A percentile compares a stretch with the other conserved stretches of the same genome.
phyloP scores from a whole-genome alignment of 1,140 invertebrate species.

The Caenorhabditis latens region DNA sequence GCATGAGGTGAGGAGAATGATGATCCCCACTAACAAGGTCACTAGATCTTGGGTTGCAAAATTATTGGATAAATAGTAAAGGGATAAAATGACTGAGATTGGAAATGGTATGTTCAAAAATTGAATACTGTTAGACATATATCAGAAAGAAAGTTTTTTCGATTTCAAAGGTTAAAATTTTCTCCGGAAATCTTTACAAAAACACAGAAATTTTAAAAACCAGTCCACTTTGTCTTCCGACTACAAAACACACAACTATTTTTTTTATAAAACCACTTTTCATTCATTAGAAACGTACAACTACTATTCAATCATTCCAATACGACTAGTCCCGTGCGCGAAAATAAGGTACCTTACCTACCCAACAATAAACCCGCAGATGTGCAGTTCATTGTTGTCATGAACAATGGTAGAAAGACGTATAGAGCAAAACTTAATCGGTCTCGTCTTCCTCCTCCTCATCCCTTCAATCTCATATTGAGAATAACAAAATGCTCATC shows the following conservation, averaged over 20 bases:
- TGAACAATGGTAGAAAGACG: slow-evolving; percentile 6
- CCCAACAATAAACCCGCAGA: slow-evolving; percentile 26
- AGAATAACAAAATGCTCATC: slow-evolving; percentile 52
- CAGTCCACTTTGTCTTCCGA: too few relatives aligned
- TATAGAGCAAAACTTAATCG: slow-evolving; percentile 40
- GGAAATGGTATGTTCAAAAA: background rate
- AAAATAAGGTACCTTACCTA: background rate
- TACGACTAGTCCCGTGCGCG: too few relatives aligned
- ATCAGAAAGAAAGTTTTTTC: too few relatives aligned
- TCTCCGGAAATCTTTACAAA: too few relatives aligned
- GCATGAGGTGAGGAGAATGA: slow-evolving; percentile 5
- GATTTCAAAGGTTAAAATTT: too few relatives aligned
- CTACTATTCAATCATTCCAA: too few relatives aligned
- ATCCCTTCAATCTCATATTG: slow-evolving; percentile 12
- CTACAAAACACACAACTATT: too few relatives aligned
- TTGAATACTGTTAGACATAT: too few relatives aligned
- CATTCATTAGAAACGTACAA: too few relatives aligned
- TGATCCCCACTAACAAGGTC: background rate
- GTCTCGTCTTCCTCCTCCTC: background rate
- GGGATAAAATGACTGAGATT: background rate
- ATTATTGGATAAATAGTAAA: slow-evolving; percentile 4
- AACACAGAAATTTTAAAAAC: too few relatives aligned
- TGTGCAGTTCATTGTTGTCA: slow-evolving; percentile 15
- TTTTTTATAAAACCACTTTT: too few relatives aligned
- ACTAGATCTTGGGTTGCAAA: background rate